A percentile compares a stretch with the other conserved stretches of the same genome.
phyloP scores from a whole-genome alignment of 2,888 invertebrate species.

The Sipunculus nudus region DNA sequence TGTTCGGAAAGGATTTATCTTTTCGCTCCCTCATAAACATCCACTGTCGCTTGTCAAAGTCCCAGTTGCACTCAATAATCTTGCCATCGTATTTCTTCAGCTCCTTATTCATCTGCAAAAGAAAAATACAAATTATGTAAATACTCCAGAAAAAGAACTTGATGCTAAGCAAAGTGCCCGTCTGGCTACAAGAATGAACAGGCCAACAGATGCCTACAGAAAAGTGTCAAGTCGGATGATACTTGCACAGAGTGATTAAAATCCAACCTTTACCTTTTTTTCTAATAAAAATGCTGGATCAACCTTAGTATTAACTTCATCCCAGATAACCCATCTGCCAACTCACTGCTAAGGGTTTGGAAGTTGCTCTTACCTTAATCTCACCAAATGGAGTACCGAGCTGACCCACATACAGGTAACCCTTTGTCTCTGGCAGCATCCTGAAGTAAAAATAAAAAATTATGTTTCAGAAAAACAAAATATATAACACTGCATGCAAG shows the following conservation, averaged over 20 bases:
- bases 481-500: too few species aligned
- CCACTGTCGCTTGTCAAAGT: slow-evolving; percentile 77
- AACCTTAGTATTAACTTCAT: too few species aligned
- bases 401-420: slow-evolving; percentile 80
- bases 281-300: too few species aligned
- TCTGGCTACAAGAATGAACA: too few species aligned
- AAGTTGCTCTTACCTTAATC: slow-evolving; percentile 70
- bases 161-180: background rate
- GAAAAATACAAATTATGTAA: slow-evolving; percentile 58
- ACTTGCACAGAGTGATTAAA: too few species aligned
- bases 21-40: slow-evolving; percentile 93
- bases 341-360: too few species aligned
- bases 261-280: too few species aligned
- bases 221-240: too few species aligned
- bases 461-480: too few species aligned
- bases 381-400: slow-evolving; percentile 33
- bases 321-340: too few species aligned
- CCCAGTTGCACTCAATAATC: slow-evolving; percentile 93
- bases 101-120: slow-evolving; percentile 72
- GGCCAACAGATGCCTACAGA: too few species aligned
- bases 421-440: slow-evolving; percentile 68
- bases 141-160: background rate
- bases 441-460: slow-evolving; percentile 46
- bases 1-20: slow-evolving; percentile 96
- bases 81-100: slow-evolving; percentile 79